Evolutionary conservation across 2,888 invertebrate genomes (phyloP).

Genomic region (Caradrina clavipalpis): DNA sequence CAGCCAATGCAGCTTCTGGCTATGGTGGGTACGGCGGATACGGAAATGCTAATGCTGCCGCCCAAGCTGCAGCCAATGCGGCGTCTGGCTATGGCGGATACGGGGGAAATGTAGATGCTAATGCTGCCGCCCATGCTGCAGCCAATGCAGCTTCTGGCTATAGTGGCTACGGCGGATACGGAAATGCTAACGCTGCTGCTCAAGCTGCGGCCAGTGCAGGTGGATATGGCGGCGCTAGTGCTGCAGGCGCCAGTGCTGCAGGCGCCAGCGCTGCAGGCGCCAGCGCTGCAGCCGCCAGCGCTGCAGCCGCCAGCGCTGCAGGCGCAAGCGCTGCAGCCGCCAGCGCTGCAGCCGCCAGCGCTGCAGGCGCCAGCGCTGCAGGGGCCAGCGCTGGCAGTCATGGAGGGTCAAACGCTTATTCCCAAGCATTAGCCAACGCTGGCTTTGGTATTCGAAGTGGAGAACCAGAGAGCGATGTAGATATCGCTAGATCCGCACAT

Average conservation of each 20-base stretch:
- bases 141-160: not conserved
- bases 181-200: not conserved
- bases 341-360: conserved; percentile 1
- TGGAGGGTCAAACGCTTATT: conserved; percentile 57
- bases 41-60: not conserved
- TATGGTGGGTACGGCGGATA: conserved; percentile 33
- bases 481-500: not conserved
- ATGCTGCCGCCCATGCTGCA: not conserved
- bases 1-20: conserved; percentile 5
- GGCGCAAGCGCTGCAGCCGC: conserved; percentile 8
- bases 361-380: not conserved
- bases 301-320: not conserved
- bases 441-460: conserved; percentile 49
- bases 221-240: conserved; percentile 5
- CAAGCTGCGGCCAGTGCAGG: conserved; percentile 29
- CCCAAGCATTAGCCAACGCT: conserved; percentile 53
- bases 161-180: not conserved
- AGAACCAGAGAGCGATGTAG: conserved; percentile 42
- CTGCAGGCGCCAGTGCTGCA: not conserved
- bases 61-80: no score
- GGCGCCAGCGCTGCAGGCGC: conserved; percentile 14
- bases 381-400: conserved; percentile 5
- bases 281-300: not conserved
- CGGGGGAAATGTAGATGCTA: conserved; percentile 1
- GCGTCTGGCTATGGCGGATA: not conserved